Percentiles rank a stretch among this genome's conserved stretches.
phyloP scores from a whole-genome alignment of 1,140 invertebrate species.

The Pentalonia nigronervosa region DNA sequence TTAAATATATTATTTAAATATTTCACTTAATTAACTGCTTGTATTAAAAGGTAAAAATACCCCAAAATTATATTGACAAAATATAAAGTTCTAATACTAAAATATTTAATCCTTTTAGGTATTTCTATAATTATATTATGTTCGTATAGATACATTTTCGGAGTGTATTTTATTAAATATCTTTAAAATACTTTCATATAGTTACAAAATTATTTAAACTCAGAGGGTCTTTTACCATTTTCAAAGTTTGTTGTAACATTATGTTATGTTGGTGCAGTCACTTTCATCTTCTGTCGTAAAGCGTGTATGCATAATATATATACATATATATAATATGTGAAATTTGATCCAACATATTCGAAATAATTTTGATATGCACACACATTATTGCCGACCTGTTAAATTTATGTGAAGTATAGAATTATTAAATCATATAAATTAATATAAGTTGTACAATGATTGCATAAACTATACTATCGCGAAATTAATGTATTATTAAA shows the following conservation, averaged over 20 bases:
- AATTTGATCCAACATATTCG: background rate
- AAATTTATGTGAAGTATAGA: background rate
- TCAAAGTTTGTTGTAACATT: background rate
- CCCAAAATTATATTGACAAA: background rate
- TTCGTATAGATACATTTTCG: background rate
- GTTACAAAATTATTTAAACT: constrained; percentile 11
- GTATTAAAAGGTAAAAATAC: background rate
- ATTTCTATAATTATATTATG: background rate
- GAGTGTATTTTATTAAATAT: background rate
- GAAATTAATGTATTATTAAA: background rate
- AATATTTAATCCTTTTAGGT: constrained; percentile 3
- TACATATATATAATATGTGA: background rate
- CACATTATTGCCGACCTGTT: background rate
- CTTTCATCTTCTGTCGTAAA: background rate
- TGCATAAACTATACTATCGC: background rate
- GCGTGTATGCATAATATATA: background rate
- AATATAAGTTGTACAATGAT: background rate
- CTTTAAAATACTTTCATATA: constrained; percentile 15
- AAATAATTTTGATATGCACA: background rate
- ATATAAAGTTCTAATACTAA: background rate
- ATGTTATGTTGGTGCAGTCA: background rate
- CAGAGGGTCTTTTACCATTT: background rate
- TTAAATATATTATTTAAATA: background rate
- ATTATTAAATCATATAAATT: background rate
- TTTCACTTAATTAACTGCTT: background rate